phyloP scores from a whole-genome alignment of 2,888 invertebrate species.

The Zonitis immaculata region DNA sequence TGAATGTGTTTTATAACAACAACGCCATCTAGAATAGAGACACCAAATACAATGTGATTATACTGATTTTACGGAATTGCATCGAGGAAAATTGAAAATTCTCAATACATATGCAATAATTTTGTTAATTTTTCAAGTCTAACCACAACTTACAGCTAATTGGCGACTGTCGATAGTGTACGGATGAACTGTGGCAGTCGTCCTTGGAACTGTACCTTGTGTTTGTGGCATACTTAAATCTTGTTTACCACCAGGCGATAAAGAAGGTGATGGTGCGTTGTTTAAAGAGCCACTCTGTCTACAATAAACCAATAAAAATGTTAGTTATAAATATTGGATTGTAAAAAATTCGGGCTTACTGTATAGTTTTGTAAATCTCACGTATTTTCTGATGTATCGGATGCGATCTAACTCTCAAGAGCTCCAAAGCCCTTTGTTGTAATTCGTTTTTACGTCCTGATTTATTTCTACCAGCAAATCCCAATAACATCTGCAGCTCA shows the following conservation, averaged over 20 bases:
- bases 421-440: constrained; percentile 66
- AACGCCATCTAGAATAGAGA: constrained; percentile 20
- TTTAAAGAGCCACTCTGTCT: constrained; percentile 44
- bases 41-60: not conserved
- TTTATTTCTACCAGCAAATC: constrained; percentile 73
- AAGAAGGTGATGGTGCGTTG: constrained; percentile 34
- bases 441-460: constrained; percentile 76
- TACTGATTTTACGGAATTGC: no score
- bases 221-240: constrained; percentile 44
- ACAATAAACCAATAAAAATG: constrained; percentile 23
- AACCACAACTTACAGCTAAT: constrained; percentile 35
- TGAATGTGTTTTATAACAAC: constrained; percentile 4
- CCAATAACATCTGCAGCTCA: constrained; percentile 77
- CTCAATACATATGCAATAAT: no score
- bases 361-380: constrained; percentile 64
- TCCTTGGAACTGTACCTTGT: constrained; percentile 40
- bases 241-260: constrained; percentile 33
- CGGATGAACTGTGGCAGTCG: constrained; percentile 43
- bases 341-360: constrained; percentile 48
- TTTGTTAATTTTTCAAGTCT: no score
- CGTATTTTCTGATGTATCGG: constrained; percentile 60
- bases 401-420: constrained; percentile 62
- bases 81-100: no score
- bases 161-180: constrained; percentile 43
- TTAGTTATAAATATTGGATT: not conserved